These are phyloP conservation scores for Acanthochromis polyacanthus DNA, from an alignment of 2,113 vertebrate species.

Conservation along the genomic window DNA sequence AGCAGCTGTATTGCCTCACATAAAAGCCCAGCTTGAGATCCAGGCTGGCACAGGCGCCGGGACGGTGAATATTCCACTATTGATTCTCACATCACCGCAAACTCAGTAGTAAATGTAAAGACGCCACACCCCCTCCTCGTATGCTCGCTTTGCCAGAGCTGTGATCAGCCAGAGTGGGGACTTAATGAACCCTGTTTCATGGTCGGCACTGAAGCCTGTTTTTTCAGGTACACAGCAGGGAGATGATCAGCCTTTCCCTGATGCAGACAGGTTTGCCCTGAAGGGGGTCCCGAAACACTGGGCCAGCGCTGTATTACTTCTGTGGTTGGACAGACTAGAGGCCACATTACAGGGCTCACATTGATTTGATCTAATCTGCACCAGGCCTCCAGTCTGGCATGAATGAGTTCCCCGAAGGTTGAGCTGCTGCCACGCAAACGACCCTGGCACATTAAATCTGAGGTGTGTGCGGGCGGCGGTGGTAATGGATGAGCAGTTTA, in stretches of 20 bases:
- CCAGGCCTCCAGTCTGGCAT: slow-evolving; percentile 67
- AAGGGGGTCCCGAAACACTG: slow-evolving; percentile 74
- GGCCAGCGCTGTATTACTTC: slow-evolving; percentile 49
- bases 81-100: slow-evolving; percentile 72
- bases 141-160: slow-evolving; percentile 70
- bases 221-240: slow-evolving; percentile 78
- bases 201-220: slow-evolving; percentile 66
- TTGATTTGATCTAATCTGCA: slow-evolving; percentile 82
- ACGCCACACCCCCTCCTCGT: slow-evolving; percentile 36
- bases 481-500: slow-evolving; percentile 79
- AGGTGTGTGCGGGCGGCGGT: slow-evolving; percentile 64
- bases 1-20: slow-evolving; percentile 58
- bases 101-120: slow-evolving; percentile 60
- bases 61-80: slow-evolving; percentile 74
- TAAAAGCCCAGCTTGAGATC: slow-evolving; percentile 71
- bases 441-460: slow-evolving; percentile 80
- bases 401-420: slow-evolving; percentile 78
- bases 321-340: slow-evolving; percentile 51
- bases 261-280: slow-evolving; percentile 68
- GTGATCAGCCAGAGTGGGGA: slow-evolving; percentile 68
- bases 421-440: slow-evolving; percentile 78
- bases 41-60: slow-evolving; percentile 40
- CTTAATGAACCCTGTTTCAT: slow-evolving; percentile 78
- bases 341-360: slow-evolving; percentile 74
- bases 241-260: slow-evolving; percentile 76